Evolutionary conservation across 2,888 invertebrate genomes (phyloP), one percentile per base, ranked within the genome.

Genomic region (Volucella inanis): DNA sequence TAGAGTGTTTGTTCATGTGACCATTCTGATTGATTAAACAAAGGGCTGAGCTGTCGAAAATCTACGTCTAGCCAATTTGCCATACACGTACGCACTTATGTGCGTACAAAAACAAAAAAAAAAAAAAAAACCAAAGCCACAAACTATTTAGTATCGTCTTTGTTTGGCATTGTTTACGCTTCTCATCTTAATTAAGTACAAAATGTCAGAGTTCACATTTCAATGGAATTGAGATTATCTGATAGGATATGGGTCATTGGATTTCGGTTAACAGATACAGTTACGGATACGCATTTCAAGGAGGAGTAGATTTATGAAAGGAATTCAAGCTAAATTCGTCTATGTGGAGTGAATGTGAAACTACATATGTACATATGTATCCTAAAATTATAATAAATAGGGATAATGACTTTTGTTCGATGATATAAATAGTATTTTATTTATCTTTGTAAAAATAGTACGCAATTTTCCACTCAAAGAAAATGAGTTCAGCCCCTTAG

Each of bases 141-240:
- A 43, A 78, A 70, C 31, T 31, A 31, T 31, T 31, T 31, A 31
- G 31, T 31, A 31, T 31, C 31, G 31, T 6, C 4, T n/a, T n/a
- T n/a, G n/a, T n/a, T n/a, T n/a, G n/a, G 70, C 50, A 57, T 62
- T 70, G 64, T 71, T 70, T 78, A 64, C 70, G 55, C 57, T 54
- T 14, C 43, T 64, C 49, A 49, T 78, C 70, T 78, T 71, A 78
- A 78, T 78, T 78, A 78, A 78, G 78, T 71, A 50, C 64, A 62
- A 78, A 78, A 64, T 64, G 70, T 43, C 64, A 71, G 70, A 64
- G 78, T 64, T 78, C 70, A 78, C 57, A 71, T 71, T 64, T 71
- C 70, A 64, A 78, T 50, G 10, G 39, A 78, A 64, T 64, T 55
- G 55, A 43, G 55, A 41, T 55, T 55, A 64, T 64, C 22, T 45